A percentile compares a stretch with the other conserved stretches of the same genome.
These are phyloP conservation scores for Chrysomela aeneicollis DNA, from an alignment of 2,888 invertebrate species.

Conservation along the genomic window DNA sequence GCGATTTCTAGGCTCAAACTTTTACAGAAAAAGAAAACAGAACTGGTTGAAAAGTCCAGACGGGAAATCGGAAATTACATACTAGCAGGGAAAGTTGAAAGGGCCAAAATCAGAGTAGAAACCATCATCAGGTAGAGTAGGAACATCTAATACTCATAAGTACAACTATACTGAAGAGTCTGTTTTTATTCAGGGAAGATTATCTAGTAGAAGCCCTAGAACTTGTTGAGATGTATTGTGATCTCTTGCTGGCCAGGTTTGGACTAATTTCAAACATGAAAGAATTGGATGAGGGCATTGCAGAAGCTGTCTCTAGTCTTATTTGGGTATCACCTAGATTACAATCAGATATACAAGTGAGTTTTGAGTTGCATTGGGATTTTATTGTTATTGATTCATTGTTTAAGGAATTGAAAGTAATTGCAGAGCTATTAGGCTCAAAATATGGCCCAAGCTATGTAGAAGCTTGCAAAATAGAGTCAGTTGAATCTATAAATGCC, in stretches of 20 bases:
- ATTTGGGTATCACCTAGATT: conserved; percentile 97
- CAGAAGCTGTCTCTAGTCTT: conserved; percentile 94
- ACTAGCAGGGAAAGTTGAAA: conserved; percentile 81
- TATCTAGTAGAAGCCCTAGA: conserved; percentile 99
- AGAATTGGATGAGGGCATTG: conserved; percentile 92
- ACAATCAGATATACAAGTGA: conserved; percentile 80
- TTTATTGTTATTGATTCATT: conserved; percentile 8
- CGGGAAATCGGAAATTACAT: conserved; percentile 98
- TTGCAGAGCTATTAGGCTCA: conserved; percentile 85
- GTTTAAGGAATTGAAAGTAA: conserved; percentile 73
- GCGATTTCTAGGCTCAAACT: conserved; percentile 93
- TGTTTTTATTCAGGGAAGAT: conserved; percentile 78
- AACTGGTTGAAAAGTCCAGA: conserved; percentile 93
- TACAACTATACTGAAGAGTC: conserved; percentile 1
- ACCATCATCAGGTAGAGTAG: conserved; percentile 83
- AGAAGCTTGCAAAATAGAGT: conserved; percentile 85
- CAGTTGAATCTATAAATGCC: conserved; percentile 82
- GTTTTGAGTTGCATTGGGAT: not conserved
- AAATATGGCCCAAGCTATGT: conserved; percentile 96
- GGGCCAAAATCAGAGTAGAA: conserved; percentile 97
- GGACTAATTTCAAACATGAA: conserved; percentile 97
- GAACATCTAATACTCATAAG: not conserved
- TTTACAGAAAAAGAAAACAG: conserved; percentile 97
- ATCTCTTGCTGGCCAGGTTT: conserved; percentile 93
- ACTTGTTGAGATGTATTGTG: conserved; percentile 99